A percentile compares a stretch with the other conserved stretches of the same genome.
Evolutionary conservation across 2,113 vertebrate species (phyloP).

Genomic region (Otocyon megalotis): DNA sequence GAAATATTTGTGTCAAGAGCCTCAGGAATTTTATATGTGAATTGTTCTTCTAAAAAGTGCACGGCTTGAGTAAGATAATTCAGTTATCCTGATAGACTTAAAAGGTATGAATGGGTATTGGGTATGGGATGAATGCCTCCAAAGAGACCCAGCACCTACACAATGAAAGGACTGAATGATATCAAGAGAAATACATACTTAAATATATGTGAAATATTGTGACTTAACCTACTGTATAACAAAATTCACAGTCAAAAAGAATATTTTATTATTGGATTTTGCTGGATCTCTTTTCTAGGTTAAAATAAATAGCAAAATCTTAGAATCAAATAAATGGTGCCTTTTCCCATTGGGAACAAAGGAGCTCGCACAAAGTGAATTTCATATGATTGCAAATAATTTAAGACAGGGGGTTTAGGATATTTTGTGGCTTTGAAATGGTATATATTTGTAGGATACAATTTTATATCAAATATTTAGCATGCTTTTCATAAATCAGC

Average conservation of each 20-base stretch:
- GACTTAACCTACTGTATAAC: background rate
- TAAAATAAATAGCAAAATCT: background rate
- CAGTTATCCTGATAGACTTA: background rate
- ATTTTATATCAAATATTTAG: constrained; percentile 31
- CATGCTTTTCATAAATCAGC: background rate
- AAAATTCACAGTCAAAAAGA: background rate
- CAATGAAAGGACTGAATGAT: background rate
- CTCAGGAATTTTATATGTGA: background rate
- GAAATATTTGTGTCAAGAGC: background rate
- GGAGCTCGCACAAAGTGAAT: background rate
- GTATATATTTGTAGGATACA: background rate
- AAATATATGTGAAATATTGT: background rate
- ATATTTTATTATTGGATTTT: background rate
- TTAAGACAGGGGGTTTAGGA: background rate
- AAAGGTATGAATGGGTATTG: background rate
- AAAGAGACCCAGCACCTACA: background rate
- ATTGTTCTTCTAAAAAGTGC: background rate
- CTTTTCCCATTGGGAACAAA: background rate
- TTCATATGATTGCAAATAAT: background rate
- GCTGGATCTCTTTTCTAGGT: background rate
- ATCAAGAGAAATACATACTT: background rate
- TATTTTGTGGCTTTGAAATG: background rate
- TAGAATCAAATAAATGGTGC: background rate
- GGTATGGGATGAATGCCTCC: background rate
- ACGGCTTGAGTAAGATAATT: background rate